A percentile compares a stretch with the other conserved stretches of the same genome.
Evolutionary conservation across 2,113 vertebrate species (phyloP).

Genomic region (Apus apus): DNA sequence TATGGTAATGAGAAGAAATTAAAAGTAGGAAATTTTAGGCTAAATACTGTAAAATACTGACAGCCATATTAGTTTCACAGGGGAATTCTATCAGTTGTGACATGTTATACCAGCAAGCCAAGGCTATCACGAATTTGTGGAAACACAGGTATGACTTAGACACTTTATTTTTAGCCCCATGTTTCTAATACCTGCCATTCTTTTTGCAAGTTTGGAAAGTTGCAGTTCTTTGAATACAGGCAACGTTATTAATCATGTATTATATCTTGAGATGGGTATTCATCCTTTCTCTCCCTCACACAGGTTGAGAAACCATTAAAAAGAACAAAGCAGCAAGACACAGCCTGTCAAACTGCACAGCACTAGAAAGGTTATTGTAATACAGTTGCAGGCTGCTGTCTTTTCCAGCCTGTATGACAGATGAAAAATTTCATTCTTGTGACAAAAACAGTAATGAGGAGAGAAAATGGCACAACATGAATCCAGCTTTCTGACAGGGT

Average conservation of each 20-base stretch:
- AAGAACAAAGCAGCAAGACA: conserved; percentile 14
- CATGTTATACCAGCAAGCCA: rapidly evolving
- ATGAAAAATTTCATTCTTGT: conserved; percentile 56
- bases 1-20: background rate
- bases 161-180: background rate
- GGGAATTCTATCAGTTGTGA: background rate
- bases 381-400: conserved; percentile 6
- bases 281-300: background rate
- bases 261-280: background rate
- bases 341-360: conserved; percentile 25
- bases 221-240: background rate
- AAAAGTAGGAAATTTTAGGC: background rate
- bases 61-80: background rate
- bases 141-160: background rate
- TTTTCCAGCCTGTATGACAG: conserved; percentile 32
- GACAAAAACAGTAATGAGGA: conserved; percentile 7
- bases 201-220: conserved; percentile 13
- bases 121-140: background rate
- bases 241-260: background rate
- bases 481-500: conserved; percentile 35
- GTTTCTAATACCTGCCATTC: background rate
- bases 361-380: conserved; percentile 13
- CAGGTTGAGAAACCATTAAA: conserved; percentile 25
- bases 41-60: background rate
- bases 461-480: conserved; percentile 38